Conservation (phyloP, 2,888 invertebrate genomes). For the Acrobasis consociella region DNA sequence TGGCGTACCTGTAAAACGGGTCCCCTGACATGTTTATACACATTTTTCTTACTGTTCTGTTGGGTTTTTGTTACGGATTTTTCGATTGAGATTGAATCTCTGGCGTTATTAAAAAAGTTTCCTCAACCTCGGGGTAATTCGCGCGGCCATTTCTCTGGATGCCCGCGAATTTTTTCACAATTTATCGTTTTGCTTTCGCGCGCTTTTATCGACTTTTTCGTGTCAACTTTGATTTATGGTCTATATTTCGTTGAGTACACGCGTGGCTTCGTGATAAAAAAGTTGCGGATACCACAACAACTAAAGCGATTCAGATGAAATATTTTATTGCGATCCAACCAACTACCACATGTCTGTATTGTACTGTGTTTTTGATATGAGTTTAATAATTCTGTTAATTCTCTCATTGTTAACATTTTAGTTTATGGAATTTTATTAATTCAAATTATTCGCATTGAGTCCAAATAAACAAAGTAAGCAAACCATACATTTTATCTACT, state of each 20-base stretch:
- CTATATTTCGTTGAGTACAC: conserved; percentile 39
- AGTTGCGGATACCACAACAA: conserved; percentile 23
- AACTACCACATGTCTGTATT: neutral
- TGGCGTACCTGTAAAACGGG: conserved; percentile 76
- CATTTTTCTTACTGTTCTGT: conserved; percentile 76
- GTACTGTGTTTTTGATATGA: neutral
- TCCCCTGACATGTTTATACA: conserved; percentile 79
- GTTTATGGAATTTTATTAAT: too few species aligned
- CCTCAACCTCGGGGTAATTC: conserved; percentile 53
- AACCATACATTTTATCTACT: too few species aligned
- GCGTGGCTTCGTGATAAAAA: conserved; percentile 31
- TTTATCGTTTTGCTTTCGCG: conserved; percentile 45
- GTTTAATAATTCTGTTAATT: neutral
- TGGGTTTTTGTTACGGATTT: conserved; percentile 72
- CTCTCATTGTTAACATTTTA: neutral
- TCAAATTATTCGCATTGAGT: too few species aligned
- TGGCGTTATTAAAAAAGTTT: conserved; percentile 80
- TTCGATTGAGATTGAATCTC: conserved; percentile 76
- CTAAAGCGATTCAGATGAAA: conserved; percentile 24
- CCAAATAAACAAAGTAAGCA: too few species aligned
- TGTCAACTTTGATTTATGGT: conserved; percentile 52
- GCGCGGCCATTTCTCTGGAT: conserved; percentile 64
- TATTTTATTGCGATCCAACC: conserved; percentile 19
- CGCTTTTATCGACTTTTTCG: conserved; percentile 37
- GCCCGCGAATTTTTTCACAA: conserved; percentile 54